Evolutionary conservation across 1,140 invertebrate species (phyloP), one percentile per base, ranked within the genome.

Genomic region (Drosophila lacertosa): DNA sequence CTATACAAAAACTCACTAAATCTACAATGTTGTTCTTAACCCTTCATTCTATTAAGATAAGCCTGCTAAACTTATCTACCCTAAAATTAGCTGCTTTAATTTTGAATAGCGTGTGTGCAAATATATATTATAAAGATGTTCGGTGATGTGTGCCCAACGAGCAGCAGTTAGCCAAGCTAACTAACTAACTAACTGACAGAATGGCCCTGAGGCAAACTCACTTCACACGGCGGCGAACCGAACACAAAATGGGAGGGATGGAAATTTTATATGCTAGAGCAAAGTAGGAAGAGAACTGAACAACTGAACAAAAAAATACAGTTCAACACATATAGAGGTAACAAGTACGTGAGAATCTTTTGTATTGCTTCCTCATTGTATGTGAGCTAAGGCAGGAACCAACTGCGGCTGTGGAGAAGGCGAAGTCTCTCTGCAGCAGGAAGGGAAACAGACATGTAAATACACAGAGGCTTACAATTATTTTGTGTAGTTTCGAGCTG

Each of bases 341-440:
- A 79, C 66, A 72, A 75, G 76, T 74, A 84, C 80, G 76, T 84
- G 79, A 79, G 79, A 84, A 79, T 84, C 80, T 83, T 84, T 83
- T 83, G 75, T 84, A 75, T 70, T 74, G 74, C 78, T 82, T 82
- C 79, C 79, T 77, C 76, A 82, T 82, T 69, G 66, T 77, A 51
- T 66, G 26, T 66, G 50, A 70, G 64, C 77, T 60, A 33, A 50
- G 29, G 39, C 48, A 72, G 59, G 60, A 77, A 58, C 60, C 22
- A 3, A 42, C 16, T 20, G 4, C 16, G 10, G 9, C 42, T 45
- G 6, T 16, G 7, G n/a, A 47, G 48, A 1, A 24, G 32, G 24
- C n/a, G n/a, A n/a, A 29, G 7, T 29, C 6, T 29, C 20, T 32
- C 5, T 5, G 16, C 29, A n/a, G 22, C n/a, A 16, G 22, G n/a